Evolutionary conservation across 2,113 vertebrate genomes (phyloP), one percentile per base, ranked within the genome.

Genomic region (Channa argus): DNA sequence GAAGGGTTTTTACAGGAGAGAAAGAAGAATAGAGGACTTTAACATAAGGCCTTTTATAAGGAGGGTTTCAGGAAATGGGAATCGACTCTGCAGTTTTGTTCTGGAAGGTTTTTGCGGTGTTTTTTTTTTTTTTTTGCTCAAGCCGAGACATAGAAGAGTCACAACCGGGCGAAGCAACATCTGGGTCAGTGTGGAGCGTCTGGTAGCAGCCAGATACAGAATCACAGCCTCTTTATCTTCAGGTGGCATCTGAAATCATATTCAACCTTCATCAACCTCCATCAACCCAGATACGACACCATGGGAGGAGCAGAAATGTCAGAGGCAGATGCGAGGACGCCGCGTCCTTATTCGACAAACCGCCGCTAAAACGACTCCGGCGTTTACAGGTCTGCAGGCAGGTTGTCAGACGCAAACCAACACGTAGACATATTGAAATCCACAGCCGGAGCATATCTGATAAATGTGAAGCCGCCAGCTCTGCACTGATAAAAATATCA

Each of bases 321-420:
- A 74, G 73, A 61, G 69, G 70, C 55, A 24, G 63, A 52, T 9
- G 15, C 2, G 52, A 67, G 13, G 44, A 64, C 6, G 3, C 7
- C 8, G 46, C 9, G 51, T 62, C 63, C 73, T 58, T 24, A 9
- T 76, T 72, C 65, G 60, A 80, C 44, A 5, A 45, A 79, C 73
- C 2, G 36, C 72, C 46, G 75, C 76, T 67, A 63, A 63, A 51
- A 47, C 46, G 75, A 41, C 60, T 60, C 38, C n/a, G 8, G 61
- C 46, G 77, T 77, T 81, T 47, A 69, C 58, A 49, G 68, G 75
- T 75, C 85, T 58, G 54, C 66, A 47, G 82, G 85, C 82, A 54
- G 60, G 46, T 54, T 66, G 71, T 73, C 66, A 53, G 44, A 81
- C 2, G 11, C 41, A 43, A 47, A 68, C 38, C 7, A 43, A 71